Percentiles rank a stretch among this genome's conserved stretches.
phyloP scores from a whole-genome alignment of 2,888 invertebrate species.

The Mythimna lalbum region DNA sequence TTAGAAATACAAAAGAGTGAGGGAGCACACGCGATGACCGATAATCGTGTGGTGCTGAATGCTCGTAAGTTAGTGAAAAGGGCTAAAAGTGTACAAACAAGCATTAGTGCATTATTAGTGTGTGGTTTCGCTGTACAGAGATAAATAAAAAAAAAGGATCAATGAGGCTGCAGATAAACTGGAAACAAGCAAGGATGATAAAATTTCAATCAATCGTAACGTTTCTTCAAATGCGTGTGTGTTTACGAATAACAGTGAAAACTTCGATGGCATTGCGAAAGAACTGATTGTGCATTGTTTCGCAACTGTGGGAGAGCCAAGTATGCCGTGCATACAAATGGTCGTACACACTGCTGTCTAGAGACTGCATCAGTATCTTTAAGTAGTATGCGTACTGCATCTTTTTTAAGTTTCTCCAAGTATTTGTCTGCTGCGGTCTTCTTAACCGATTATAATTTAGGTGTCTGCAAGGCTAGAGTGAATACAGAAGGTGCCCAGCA shows the following conservation, averaged over 20 bases:
- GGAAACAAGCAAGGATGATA: not conserved
- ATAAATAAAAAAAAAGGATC: not conserved
- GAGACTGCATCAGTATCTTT: not conserved
- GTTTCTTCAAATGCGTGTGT: not conserved
- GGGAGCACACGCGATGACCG: no score
- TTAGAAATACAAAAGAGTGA: no score
- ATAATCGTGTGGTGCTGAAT: no score
- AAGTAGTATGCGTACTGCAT: not conserved
- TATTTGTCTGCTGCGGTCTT: no score
- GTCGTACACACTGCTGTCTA: not conserved
- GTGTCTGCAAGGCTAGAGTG: no score
- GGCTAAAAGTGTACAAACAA: no score
- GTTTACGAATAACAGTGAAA: not conserved
- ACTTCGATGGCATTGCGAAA: not conserved
- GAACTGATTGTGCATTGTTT: slow-evolving; percentile 5
- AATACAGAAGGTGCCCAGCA: no score
- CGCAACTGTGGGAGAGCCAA: slow-evolving; percentile 8
- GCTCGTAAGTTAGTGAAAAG: no score
- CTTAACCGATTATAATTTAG: no score
- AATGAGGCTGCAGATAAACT: not conserved
- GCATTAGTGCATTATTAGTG: no score
- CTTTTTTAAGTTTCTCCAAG: slow-evolving; percentile 22
- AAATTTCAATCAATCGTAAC: not conserved
- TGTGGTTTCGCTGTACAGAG: no score
- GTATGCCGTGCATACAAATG: slow-evolving; percentile 36